Evolutionary conservation across 35 echinoderm and acorn worm species (phyloP), one percentile per base, ranked within the genome.

Genomic region (Amphiura filiformis): DNA sequence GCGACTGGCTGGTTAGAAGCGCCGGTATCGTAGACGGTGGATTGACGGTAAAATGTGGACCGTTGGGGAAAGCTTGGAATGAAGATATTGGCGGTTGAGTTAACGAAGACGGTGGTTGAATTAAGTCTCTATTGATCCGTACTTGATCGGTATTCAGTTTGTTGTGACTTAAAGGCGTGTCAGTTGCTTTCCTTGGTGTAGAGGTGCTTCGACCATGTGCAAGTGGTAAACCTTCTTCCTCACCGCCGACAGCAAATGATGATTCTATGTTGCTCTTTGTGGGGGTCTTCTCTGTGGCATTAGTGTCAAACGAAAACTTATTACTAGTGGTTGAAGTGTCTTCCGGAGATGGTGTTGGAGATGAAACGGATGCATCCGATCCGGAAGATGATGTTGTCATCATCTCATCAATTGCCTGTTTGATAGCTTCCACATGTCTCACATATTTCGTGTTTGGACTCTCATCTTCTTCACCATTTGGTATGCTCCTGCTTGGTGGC

Each of bases 1-100:
- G 79, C n/a, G 87, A 86, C 36, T 94, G 88, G 44, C 92, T 94
- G n/a, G 92, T 94, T 31, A 94, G 79, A 42, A 94, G 36, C 40
- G 92, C 90, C 38, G 92, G 92, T 64, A 76, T 41, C 47, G 75
- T 39, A 30, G 85, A 37, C 11, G 40, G 34, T 38, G 78, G 33
- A 31, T 37, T 41, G 39, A 78, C 28, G 22, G 39, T 28, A 49
- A 88, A 36, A 61, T 49, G 76, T 11, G 37, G 39, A 7, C 52
- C 61, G 20, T 81, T 39, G 64, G 87, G 61, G 57, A 81, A 52
- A 31, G 82, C 42, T 85, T 84, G 81, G 57, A 84, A 91, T 82
- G 41, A 84, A 79, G 81, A 80, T 20, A 91, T 57, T 47, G 76
- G 89, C n/a, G 40, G 65, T 37, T 56, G 83, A 34, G 31, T 34